A percentile compares a stretch with the other conserved stretches of the same genome.
These are phyloP conservation scores for Nemotelus pantherinus DNA, from an alignment of 2,888 invertebrate genomes.

Conservation along the genomic window DNA sequence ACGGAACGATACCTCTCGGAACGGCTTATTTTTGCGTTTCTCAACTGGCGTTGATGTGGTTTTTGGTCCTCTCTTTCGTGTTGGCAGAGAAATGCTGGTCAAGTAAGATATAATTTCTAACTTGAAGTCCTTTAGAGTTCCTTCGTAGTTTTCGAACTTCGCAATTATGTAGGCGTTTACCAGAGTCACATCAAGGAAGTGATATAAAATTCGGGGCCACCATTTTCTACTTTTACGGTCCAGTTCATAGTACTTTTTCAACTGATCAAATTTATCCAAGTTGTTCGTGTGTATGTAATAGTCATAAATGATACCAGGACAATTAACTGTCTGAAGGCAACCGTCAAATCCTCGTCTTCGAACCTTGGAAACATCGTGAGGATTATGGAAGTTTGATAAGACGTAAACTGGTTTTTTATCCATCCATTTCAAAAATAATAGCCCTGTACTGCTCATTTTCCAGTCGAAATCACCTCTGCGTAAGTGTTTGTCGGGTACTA, in stretches of 20 bases:
- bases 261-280: conserved; percentile 8
- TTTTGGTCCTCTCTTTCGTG: no score
- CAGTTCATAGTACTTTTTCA: conserved; percentile 4
- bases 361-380: neutral
- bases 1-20: no score
- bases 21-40: no score
- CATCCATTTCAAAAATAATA: conserved; percentile 24
- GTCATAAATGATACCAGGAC: conserved; percentile 7
- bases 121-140: no score
- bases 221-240: conserved; percentile 14
- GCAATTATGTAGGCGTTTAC: no score
- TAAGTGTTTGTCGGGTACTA: conserved; percentile 30
- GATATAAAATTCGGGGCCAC: no score
- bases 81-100: no score
- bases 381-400: conserved; percentile 21
- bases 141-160: no score
- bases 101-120: no score
- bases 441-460: conserved; percentile 42
- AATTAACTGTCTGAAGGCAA: neutral
- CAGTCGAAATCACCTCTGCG: conserved; percentile 45
- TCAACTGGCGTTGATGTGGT: no score
- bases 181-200: no score
- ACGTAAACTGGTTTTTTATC: conserved; percentile 12
- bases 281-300: conserved; percentile 1
- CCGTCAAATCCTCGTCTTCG: conserved; percentile 12